These are phyloP conservation scores for Leucophenga maculata DNA, from an alignment of 2,888 invertebrate species.

Conservation along the genomic window DNA sequence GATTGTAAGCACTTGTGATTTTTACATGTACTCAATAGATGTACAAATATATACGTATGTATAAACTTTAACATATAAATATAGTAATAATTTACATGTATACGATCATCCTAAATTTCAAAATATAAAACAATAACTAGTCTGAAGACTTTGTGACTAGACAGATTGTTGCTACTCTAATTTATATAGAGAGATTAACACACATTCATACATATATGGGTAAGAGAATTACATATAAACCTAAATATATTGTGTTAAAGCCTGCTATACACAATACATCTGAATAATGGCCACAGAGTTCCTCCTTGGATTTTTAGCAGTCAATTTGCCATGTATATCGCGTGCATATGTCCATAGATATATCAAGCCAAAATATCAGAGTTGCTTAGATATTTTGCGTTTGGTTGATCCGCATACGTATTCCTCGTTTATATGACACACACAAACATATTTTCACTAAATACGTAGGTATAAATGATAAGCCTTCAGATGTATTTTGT, in stretches of 20 bases:
- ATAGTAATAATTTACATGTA: constrained; percentile 22
- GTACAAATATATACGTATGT: not conserved
- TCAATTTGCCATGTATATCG: too few relatives aligned
- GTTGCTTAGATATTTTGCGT: too few relatives aligned
- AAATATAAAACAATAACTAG: constrained; percentile 66
- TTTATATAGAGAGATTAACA: constrained; percentile 43
- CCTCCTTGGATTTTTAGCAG: too few relatives aligned
- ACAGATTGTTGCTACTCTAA: constrained; percentile 50
- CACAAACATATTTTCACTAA: too few relatives aligned
- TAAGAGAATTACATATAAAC: constrained; percentile 7
- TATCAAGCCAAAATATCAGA: too few relatives aligned
- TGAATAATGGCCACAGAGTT: too few relatives aligned
- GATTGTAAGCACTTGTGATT: constrained; percentile 31
- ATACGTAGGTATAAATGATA: too few relatives aligned
- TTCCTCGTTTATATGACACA: too few relatives aligned
- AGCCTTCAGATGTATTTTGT: constrained; percentile 30
- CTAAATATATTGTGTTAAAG: constrained; percentile 27
- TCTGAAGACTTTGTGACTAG: constrained; percentile 70
- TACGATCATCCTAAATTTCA: constrained; percentile 1
- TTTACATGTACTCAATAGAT: constrained; percentile 34
- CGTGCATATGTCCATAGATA: too few relatives aligned
- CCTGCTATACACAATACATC: not conserved
- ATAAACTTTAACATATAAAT: not conserved
- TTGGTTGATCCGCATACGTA: too few relatives aligned
- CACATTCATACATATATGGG: constrained; percentile 34